Conservation (phyloP, 2,113 vertebrate species). For the Nyctibius bracteatus region DNA sequence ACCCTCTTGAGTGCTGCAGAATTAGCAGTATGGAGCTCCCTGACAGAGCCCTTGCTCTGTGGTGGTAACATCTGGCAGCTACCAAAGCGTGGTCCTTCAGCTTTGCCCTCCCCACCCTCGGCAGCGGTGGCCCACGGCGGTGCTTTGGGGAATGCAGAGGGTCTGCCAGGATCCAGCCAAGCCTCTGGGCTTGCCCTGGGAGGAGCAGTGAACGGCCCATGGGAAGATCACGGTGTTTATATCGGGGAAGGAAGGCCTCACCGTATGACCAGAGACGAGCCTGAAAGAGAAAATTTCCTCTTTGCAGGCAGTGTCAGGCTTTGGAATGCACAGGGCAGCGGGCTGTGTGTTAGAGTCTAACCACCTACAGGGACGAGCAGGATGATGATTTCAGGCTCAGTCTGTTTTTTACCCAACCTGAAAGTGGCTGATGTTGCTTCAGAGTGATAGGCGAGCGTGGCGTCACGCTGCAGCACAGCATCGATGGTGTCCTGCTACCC, state of each 20-base stretch:
- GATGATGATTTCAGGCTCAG: not conserved
- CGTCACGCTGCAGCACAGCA: not conserved
- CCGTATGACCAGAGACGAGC: no score
- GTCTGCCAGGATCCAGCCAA: not conserved
- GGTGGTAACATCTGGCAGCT: not conserved
- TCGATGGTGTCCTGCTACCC: not conserved
- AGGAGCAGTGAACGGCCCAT: accelerated
- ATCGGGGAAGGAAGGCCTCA: accelerated
- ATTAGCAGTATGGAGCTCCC: accelerated
- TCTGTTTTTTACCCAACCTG: not conserved
- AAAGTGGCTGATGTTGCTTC: not conserved
- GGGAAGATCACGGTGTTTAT: accelerated
- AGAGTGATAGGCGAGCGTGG: accelerated
- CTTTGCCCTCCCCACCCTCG: not conserved
- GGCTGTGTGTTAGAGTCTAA: not conserved
- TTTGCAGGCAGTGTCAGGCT: not conserved
- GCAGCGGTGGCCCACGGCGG: not conserved
- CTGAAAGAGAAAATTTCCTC: not conserved
- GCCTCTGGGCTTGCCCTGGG: not conserved
- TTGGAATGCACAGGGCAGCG: not conserved
- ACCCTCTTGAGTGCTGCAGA: accelerated
- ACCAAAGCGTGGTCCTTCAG: accelerated
- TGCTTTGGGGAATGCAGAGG: not conserved
- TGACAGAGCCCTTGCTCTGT: not conserved
- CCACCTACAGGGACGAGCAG: not conserved